A percentile compares a stretch with the other conserved stretches of the same genome.
Evolutionary conservation across 2,888 invertebrate genomes (phyloP).

Genomic region (Nezara viridula): DNA sequence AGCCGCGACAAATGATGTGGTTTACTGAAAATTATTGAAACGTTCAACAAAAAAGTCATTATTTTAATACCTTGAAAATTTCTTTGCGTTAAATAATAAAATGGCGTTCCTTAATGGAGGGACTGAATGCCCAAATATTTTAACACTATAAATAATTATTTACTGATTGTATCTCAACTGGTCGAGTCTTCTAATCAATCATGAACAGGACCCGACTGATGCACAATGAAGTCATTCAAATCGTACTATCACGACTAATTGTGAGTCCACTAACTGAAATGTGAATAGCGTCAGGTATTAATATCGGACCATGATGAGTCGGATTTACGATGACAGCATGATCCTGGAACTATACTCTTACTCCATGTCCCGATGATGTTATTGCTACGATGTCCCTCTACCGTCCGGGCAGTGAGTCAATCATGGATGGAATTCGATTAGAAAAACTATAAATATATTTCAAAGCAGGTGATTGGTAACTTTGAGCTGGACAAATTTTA

Average conservation of each 20-base stretch:
- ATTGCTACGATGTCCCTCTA: background rate
- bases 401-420: background rate
- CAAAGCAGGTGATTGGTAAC: too few relatives aligned
- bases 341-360: background rate
- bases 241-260: background rate
- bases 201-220: background rate
- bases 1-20: too few relatives aligned
- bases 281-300: background rate
- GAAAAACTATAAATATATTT: background rate
- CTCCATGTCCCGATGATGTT: background rate
- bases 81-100: too few relatives aligned
- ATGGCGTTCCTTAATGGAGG: too few relatives aligned
- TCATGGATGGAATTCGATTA: background rate
- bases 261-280: background rate
- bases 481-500: background rate
- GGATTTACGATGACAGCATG: background rate
- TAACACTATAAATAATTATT: background rate
- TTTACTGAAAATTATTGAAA: too few relatives aligned
- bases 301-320: background rate
- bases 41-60: too few relatives aligned
- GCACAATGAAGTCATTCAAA: background rate
- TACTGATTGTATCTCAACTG: background rate
- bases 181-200: background rate
- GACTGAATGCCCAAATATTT: too few relatives aligned
- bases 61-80: too few relatives aligned